These are phyloP conservation scores for Carapus acus DNA, from an alignment of 2,797 vertebrate genomes.

Conservation along the genomic window DNA sequence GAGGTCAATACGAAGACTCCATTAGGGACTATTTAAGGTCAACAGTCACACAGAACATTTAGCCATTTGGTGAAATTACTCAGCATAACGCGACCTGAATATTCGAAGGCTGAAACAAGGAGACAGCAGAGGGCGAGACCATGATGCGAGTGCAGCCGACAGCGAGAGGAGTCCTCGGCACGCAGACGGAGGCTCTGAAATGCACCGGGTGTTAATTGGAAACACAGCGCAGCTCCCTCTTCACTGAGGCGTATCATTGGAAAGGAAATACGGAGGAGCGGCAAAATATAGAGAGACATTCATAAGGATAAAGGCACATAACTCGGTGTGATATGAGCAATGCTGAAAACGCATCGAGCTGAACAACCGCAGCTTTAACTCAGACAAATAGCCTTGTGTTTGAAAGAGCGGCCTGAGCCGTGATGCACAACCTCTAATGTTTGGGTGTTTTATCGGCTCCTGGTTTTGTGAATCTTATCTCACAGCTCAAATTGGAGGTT, in stretches of 20 bases:
- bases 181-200: slow-evolving; percentile 43
- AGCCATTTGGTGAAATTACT: slow-evolving; percentile 33
- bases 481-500: no score
- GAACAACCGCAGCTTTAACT: slow-evolving; percentile 21
- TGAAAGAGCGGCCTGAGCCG: slow-evolving; percentile 2
- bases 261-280: slow-evolving; percentile 53
- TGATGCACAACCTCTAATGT: slow-evolving; percentile 9
- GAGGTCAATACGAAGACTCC: slow-evolving; percentile 55
- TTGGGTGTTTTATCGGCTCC: neutral
- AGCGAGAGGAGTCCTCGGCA: slow-evolving; percentile 18
- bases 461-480: no score
- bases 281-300: slow-evolving; percentile 54
- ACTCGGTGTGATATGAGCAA: slow-evolving; percentile 29
- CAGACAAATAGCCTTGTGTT: slow-evolving; percentile 38
- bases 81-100: slow-evolving; percentile 23
- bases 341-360: slow-evolving; percentile 42
- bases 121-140: slow-evolving; percentile 3
- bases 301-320: slow-evolving; percentile 34
- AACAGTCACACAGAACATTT: slow-evolving; percentile 41
- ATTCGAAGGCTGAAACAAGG: slow-evolving; percentile 42
- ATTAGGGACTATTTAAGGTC: slow-evolving; percentile 50
- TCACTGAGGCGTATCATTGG: slow-evolving; percentile 59
- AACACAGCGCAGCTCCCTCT: slow-evolving; percentile 51
- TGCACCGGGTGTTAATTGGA: slow-evolving; percentile 65
- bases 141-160: slow-evolving; percentile 35